Conservation (phyloP, 2,797 vertebrate species). For the Spinus pinus region DNA sequence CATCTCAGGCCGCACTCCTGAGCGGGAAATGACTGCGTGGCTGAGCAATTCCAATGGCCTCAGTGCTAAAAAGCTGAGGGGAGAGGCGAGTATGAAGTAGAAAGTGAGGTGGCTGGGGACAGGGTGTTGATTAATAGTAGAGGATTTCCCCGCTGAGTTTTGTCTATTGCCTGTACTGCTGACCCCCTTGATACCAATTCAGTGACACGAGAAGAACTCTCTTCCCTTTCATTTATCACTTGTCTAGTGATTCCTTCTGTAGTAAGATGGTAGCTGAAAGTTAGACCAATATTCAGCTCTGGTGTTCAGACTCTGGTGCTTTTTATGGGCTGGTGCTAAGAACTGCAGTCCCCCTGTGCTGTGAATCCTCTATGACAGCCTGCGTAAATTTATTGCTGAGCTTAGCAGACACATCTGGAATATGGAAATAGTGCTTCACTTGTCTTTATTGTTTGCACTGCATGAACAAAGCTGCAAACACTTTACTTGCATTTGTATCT, state of each 20-base stretch:
- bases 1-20: not conserved
- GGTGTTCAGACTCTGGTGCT: not conserved
- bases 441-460: not conserved
- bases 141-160: not conserved
- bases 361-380: not conserved
- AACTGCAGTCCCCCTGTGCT: not conserved
- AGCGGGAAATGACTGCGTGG: not conserved
- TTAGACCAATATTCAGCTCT: not conserved
- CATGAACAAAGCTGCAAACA: not conserved
- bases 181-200: not conserved
- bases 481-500: not conserved
- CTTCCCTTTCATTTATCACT: not conserved
- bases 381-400: not conserved
- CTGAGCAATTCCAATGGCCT: not conserved
- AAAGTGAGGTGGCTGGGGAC: not conserved
- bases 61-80: not conserved
- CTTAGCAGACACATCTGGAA: not conserved
- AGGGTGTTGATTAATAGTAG: not conserved
- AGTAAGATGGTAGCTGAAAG: not conserved
- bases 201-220: not conserved
- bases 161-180: rapidly evolving
- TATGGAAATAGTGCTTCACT: not conserved
- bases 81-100: not conserved
- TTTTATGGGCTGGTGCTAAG: not conserved
- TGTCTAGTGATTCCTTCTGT: not conserved